phyloP scores from a whole-genome alignment of 2,888 invertebrate species.

The Spodoptera exigua region DNA sequence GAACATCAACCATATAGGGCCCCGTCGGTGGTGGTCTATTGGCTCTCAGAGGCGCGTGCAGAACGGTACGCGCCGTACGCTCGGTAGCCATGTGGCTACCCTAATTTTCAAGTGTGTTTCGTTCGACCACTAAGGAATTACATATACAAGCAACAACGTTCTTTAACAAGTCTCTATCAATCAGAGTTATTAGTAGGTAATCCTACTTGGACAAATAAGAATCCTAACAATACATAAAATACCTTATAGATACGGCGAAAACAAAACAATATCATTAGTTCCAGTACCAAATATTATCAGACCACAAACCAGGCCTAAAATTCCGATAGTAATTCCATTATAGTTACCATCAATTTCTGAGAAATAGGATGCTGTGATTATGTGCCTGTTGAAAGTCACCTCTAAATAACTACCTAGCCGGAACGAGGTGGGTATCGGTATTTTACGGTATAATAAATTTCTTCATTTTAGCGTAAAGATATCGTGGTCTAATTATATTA shows the following conservation, averaged over 20 bases:
- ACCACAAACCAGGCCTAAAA: slow-evolving; percentile 27
- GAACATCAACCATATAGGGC: too few relatives aligned
- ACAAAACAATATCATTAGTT: slow-evolving; percentile 14
- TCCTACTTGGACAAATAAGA: too few relatives aligned
- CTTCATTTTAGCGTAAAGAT: slow-evolving; percentile 4
- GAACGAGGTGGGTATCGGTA: slow-evolving; percentile 6
- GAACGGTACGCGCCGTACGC: too few relatives aligned
- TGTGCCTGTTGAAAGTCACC: slow-evolving; percentile 13
- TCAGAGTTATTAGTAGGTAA: too few relatives aligned
- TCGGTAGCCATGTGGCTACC: too few relatives aligned
- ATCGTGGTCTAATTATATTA: not conserved
- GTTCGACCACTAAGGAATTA: too few relatives aligned
- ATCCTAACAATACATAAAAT: too few relatives aligned
- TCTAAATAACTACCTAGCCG: slow-evolving; percentile 11
- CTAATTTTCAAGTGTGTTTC: too few relatives aligned
- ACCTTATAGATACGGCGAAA: not conserved
- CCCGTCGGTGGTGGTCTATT: too few relatives aligned
- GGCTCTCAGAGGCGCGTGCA: too few relatives aligned
- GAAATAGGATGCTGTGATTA: slow-evolving; percentile 12
- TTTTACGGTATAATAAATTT: slow-evolving; percentile 11
- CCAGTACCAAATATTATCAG: slow-evolving; percentile 2
- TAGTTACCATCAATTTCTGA: slow-evolving; percentile 24
- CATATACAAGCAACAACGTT: too few relatives aligned
- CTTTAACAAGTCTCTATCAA: too few relatives aligned
- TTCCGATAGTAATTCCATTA: slow-evolving; percentile 42